Percentiles rank a stretch among this genome's conserved stretches.
phyloP scores from a whole-genome alignment of 2,888 invertebrate species.

The Drosophila fulvimacula region DNA sequence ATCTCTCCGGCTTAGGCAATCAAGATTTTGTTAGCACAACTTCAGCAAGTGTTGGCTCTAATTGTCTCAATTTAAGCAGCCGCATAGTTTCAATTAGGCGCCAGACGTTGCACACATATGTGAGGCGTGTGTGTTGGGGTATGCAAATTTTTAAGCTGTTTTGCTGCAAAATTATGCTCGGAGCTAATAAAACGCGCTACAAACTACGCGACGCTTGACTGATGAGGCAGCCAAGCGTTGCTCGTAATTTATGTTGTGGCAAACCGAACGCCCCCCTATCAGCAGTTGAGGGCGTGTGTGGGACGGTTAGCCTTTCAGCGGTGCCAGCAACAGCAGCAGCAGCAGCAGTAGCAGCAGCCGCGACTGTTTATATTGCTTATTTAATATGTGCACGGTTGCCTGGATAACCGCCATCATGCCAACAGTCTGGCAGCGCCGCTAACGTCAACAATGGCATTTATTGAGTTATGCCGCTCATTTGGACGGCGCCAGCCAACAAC shows the following conservation, averaged over 20 bases:
- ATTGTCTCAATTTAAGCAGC: constrained; percentile 77
- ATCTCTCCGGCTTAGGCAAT: constrained; percentile 61
- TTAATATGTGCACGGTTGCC: constrained; percentile 78
- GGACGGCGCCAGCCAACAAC: constrained; percentile 64
- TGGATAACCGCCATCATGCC: constrained; percentile 53
- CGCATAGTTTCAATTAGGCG: constrained; percentile 73
- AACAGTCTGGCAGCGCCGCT: constrained; percentile 20
- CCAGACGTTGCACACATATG: constrained; percentile 33
- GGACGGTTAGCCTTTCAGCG: constrained; percentile 2
- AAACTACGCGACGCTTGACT: constrained; percentile 74
- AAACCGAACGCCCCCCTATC: constrained; percentile 42
- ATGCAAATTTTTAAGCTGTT: constrained; percentile 78
- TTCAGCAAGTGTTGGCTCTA: constrained; percentile 58
- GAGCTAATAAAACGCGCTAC: constrained; percentile 76
- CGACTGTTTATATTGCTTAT: constrained; percentile 78
- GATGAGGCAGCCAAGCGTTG: constrained; percentile 79
- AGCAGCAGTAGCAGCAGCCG: not conserved
- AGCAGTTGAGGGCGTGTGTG: not conserved
- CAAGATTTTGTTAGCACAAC: constrained; percentile 50
- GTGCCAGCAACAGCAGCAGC: not conserved
- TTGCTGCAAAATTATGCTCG: constrained; percentile 74
- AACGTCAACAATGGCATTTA: constrained; percentile 70
- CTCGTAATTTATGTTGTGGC: constrained; percentile 80
- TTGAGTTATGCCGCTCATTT: constrained; percentile 81
- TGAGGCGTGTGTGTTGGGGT: constrained; percentile 18